Evolutionary conservation across 92 coral and sea anemone genomes (phyloP), one percentile per base, ranked within the genome.

Genomic region (Micromussa lordhowensis): DNA sequence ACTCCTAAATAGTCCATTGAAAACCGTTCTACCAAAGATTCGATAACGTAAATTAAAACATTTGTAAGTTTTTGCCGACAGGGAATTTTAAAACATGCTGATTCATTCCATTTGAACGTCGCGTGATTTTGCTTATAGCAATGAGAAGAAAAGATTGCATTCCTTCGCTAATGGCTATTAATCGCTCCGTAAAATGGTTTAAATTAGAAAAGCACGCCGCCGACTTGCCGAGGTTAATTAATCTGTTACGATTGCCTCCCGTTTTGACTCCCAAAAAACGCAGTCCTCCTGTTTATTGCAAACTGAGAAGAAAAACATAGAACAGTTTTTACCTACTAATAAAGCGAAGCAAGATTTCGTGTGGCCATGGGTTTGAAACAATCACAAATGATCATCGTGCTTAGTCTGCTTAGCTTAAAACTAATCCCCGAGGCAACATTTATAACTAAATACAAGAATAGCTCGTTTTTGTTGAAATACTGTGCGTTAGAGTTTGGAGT

Each of bases 41-140:
- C 24, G 69, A 63, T 63, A 24, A 63, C 14, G 69, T 11, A 63
- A 24, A 71, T 32, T 30, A 17, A 31, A 35, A 16, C 24, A 14
- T 17, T n/a, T 31, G n/a, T 21, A 71, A 3, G 18, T 73, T 73
- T 34, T 36, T 73, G 19, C 10, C 24, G 40, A 16, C 76, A 71
- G 38, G 76, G 24, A n/a, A 77, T 48, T 77, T 26, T 26, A 24
- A 49, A 48, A 78, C 36, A n/a, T 28, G 40, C 82, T 18, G 63
- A 78, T 1, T 78, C 66, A 78, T 78, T 28, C 82, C 17, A 53
- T 29, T 17, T 22, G 44, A 48, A n/a, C 21, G 38, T 78, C 82
- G 82, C 82, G 64, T 51, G 82, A 78, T 53, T 78, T 51, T 73
- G 48, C 30, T 31, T 5, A 73, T 17, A 73, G 17, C 78, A 36